A percentile compares a stretch with the other conserved stretches of the same genome.
Conservation (phyloP, 2,113 vertebrate species). For the Colistium nudipinnis region DNA sequence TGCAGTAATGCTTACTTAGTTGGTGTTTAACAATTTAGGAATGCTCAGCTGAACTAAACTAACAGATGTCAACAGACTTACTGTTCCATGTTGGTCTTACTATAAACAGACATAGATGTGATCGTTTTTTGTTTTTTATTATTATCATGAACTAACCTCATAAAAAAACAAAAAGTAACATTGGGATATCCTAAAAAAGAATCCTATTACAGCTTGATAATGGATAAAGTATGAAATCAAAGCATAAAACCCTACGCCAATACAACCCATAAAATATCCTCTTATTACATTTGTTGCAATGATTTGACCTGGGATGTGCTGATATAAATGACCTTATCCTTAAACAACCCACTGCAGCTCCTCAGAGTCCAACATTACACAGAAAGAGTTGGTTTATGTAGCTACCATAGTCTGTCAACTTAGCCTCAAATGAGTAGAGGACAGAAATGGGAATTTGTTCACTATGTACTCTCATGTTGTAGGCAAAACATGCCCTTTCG, state of each 20-base stretch:
- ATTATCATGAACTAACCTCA: conserved; percentile 14
- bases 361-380: conserved; percentile 22
- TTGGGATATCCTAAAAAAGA: not conserved
- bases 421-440: conserved; percentile 36
- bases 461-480: conserved; percentile 32
- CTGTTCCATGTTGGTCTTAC: too few species aligned
- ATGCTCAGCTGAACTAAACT: too few species aligned
- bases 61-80: too few species aligned
- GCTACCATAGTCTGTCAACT: conserved; percentile 35
- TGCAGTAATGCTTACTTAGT: too few species aligned
- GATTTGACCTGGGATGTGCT: conserved; percentile 17
- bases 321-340: conserved; percentile 40
- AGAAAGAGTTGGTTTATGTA: conserved; percentile 24
- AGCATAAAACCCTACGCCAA: not conserved
- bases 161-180: not conserved
- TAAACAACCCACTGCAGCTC: conserved; percentile 33
- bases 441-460: conserved; percentile 45
- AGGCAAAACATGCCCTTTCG: conserved; percentile 52
- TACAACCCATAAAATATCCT: conserved; percentile 1
- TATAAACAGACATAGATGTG: not conserved
- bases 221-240: too few species aligned
- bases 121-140: not conserved
- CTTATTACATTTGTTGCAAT: conserved; percentile 6
- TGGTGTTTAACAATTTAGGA: too few species aligned
- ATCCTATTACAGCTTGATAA: conserved; percentile 3